Conservation (phyloP, 2,888 invertebrate species). For the Chymomyza caudatula region DNA sequence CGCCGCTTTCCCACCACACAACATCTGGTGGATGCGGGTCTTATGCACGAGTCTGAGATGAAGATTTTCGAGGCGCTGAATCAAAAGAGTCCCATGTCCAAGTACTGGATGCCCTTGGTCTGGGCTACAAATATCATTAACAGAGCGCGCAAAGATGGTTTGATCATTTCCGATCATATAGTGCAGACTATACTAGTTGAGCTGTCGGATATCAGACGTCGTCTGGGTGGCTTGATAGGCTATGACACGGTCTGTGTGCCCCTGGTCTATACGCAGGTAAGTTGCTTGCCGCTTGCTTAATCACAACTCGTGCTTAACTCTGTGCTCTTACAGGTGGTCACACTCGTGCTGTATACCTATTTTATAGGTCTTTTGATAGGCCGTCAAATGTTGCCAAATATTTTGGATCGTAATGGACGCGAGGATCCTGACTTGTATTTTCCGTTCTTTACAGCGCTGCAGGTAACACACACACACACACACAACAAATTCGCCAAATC, state of each 20-base stretch:
- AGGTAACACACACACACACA: constrained; percentile 80
- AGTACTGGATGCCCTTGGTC: constrained; percentile 95
- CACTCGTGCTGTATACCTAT: constrained; percentile 92
- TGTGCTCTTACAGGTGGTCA: constrained; percentile 88
- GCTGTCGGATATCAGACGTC: constrained; percentile 90
- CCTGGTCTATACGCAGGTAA: constrained; percentile 93
- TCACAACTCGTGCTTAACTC: background rate
- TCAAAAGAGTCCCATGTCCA: constrained; percentile 92
- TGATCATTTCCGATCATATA: constrained; percentile 93
- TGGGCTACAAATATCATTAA: constrained; percentile 96
- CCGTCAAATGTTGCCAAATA: constrained; percentile 86
- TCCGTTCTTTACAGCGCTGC: constrained; percentile 92
- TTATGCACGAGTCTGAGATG: constrained; percentile 94
- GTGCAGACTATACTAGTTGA: constrained; percentile 94
- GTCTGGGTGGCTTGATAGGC: constrained; percentile 90
- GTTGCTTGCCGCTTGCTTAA: no score
- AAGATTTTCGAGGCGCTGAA: constrained; percentile 95
- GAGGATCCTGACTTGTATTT: constrained; percentile 90
- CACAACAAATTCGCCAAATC: background rate
- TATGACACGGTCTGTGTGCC: constrained; percentile 96
- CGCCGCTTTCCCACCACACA: constrained; percentile 93
- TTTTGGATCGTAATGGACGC: constrained; percentile 79
- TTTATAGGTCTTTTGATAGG: constrained; percentile 93
- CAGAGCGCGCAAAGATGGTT: constrained; percentile 89
- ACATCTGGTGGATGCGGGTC: constrained; percentile 93